Base-by-base conservation (phyloP, 2,888 invertebrate species). In the Nebria salina region DNA sequence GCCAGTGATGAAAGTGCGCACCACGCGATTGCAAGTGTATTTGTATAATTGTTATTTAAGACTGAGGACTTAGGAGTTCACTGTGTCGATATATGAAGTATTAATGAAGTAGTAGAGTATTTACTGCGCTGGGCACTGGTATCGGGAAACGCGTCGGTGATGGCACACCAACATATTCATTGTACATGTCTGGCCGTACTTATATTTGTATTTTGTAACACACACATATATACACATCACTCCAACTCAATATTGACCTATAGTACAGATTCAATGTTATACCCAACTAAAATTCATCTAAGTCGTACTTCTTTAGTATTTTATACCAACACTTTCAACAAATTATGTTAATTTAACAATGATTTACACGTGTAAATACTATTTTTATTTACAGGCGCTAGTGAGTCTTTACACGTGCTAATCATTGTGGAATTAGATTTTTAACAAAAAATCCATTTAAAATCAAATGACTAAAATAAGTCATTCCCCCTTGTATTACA, bases 81-180 rank as follows among this genome's bases (percentile, higher is more conserved):
- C 76, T 81, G 81, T 81, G 76, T 81, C 76, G 81, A 81, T 76
- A 81, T 81, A 80, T 81, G 81, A 81, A 81, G 81, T 81, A 81
- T 81, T 81, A 80, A 81, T 81, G 76, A 76, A 54, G 81, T 81
- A 81, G 81, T 81, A 81, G 81, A 81, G 81, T 76, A 81, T 81
- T 76, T 11, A 66, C 65, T 8, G 43, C 25, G 81, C 81, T 80
- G 80, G 80, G 68, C 80, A 80, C 80, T 80, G 80, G 25, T 75
- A 75, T 54, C 75, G 43, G 75, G 43, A 64, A 15, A 26, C 73
- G 41, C 54, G 54, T 54, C 54, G 54, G 54, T 7, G 54, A 54
- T 54, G 54, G 54, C 6, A 54, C 65, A 65, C 34, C 34, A 34
- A 34, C 34, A 54, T 54, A 54, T 13, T 54, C 54, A 54, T 54